Evolutionary conservation across 2,888 invertebrate genomes (phyloP).

Genomic region (Lycocerus yunnanus): DNA sequence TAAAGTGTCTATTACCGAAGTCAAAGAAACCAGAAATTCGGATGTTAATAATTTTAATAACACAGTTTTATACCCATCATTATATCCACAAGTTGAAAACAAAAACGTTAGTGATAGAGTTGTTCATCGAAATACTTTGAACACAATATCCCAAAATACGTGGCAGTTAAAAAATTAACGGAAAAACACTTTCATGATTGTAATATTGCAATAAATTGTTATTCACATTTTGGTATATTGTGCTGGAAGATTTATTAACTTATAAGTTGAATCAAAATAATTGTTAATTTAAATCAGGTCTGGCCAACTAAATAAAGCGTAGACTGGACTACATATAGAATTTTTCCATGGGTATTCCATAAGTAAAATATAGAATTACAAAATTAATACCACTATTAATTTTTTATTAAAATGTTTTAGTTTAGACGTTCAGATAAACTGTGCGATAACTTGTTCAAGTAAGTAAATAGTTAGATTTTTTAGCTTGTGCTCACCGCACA

Average conservation of each 20-base stretch:
- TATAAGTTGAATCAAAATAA: neutral
- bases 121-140: slow-evolving; percentile 5
- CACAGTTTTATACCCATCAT: slow-evolving; percentile 29
- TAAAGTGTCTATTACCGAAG: slow-evolving; percentile 32
- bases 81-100: slow-evolving; percentile 34
- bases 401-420: no score
- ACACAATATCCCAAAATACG: neutral
- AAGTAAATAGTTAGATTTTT: no score
- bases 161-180: slow-evolving; percentile 8
- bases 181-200: neutral
- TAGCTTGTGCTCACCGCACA: no score
- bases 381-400: no score
- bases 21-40: neutral
- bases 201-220: neutral
- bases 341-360: no score
- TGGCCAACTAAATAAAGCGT: no score
- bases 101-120: slow-evolving; percentile 29
- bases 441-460: no score
- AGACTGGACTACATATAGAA: no score
- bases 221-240: neutral
- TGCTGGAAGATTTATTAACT: neutral
- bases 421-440: no score
- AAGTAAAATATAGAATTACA: no score
- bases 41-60: slow-evolving; percentile 22
- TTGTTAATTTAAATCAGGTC: neutral